A percentile compares a stretch with the other conserved stretches of the same genome.
These are phyloP conservation scores for Dipodomys ordii DNA, from an alignment of 2,113 vertebrate genomes.

Conservation along the genomic window DNA sequence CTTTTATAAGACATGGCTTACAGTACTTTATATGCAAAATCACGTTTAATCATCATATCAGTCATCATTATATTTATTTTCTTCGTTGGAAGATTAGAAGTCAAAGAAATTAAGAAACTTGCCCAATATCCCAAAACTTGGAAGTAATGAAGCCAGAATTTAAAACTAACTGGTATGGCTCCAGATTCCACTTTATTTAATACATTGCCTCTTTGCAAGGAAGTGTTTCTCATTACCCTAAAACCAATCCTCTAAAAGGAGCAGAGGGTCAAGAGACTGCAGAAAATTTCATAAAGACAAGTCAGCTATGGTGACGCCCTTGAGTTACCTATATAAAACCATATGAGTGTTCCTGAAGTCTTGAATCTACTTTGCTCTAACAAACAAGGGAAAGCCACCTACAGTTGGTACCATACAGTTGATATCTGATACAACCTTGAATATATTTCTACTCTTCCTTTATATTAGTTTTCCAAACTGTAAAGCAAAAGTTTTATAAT, in stretches of 20 bases:
- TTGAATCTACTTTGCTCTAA: background rate
- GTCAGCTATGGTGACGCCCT: background rate
- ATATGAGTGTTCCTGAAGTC: background rate
- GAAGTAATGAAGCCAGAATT: background rate
- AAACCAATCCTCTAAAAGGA: background rate
- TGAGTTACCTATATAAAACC: background rate
- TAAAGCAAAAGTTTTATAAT: background rate
- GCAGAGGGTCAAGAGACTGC: background rate
- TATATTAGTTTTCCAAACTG: conserved; percentile 2
- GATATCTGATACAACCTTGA: background rate
- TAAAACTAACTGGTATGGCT: background rate
- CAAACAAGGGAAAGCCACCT: background rate
- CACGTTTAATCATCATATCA: background rate
- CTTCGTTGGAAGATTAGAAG: background rate
- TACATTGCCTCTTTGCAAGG: background rate
- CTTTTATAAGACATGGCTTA: background rate
- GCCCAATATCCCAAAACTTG: background rate
- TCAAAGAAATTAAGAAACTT: background rate
- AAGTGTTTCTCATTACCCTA: background rate
- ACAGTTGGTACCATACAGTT: background rate
- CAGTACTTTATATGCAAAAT: background rate
- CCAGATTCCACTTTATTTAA: conserved; percentile 4
- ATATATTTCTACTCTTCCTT: background rate
- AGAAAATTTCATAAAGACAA: background rate
- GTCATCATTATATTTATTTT: conserved; percentile 28